phyloP scores from a whole-genome alignment of 2,797 vertebrate genomes.

The Lepus oiostolus region DNA sequence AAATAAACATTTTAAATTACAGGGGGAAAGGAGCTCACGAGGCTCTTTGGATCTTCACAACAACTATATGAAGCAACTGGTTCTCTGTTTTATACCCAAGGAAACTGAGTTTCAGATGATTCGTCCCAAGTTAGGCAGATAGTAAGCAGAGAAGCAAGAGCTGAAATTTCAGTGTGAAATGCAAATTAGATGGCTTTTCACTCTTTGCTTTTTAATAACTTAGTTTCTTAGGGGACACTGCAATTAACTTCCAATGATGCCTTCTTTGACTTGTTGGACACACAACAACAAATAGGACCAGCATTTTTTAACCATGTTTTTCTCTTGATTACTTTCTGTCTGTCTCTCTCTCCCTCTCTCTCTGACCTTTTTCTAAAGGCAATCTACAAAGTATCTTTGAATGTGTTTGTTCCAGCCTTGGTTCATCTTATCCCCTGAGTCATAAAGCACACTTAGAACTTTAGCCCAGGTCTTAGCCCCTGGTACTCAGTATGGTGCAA shows the following conservation, averaged over 20 bases:
- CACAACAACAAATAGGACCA: neutral
- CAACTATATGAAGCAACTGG: fast-evolving
- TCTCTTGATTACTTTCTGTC: neutral
- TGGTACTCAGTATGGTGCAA: neutral
- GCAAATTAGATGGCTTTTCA: neutral
- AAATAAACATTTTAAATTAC: neutral
- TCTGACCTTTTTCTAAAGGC: neutral
- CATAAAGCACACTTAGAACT: neutral
- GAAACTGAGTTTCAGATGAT: neutral
- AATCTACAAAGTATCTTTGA: neutral
- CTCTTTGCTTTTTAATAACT: neutral
- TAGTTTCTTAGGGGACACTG: neutral
- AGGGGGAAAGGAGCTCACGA: neutral
- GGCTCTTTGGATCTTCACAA: neutral
- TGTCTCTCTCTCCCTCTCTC: neutral
- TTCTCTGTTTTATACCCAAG: neutral
- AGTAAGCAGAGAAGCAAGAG: neutral
- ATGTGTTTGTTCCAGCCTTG: neutral
- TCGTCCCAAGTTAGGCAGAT: neutral
- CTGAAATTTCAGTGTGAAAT: neutral
- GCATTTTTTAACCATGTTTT: neutral
- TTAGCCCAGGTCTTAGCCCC: neutral
- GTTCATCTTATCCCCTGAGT: neutral
- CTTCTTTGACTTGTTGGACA: neutral
- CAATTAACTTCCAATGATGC: neutral